These are phyloP conservation scores for Masticophis lateralis DNA, from an alignment of 2,797 vertebrate genomes.

Conservation along the genomic window DNA sequence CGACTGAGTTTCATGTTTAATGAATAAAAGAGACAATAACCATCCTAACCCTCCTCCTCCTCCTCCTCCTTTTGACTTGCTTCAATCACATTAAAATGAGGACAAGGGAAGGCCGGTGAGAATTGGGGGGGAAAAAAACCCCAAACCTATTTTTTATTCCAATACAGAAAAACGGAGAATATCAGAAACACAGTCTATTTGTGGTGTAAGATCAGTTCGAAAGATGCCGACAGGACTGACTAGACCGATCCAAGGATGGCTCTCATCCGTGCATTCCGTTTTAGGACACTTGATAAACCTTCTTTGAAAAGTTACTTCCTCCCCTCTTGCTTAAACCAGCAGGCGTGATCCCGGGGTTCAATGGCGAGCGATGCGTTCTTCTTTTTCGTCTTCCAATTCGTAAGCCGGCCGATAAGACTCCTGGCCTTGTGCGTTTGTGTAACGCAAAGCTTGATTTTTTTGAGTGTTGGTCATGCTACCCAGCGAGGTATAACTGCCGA, in stretches of 20 bases:
- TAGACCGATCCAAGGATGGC: not conserved
- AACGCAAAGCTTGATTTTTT: constrained; percentile 80
- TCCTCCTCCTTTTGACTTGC: not conserved
- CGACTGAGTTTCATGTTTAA: no score
- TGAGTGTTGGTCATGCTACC: constrained; percentile 88
- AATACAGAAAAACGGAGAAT: not conserved
- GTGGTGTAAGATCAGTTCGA: not conserved
- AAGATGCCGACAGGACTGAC: not conserved
- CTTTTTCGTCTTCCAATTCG: constrained; percentile 86
- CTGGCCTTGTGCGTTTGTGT: constrained; percentile 72
- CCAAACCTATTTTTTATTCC: not conserved
- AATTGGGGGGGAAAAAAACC: not conserved
- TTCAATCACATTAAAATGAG: not conserved
- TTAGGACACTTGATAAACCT: not conserved
- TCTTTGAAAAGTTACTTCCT: not conserved
- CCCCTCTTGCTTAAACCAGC: not conserved
- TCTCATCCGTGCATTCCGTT: not conserved
- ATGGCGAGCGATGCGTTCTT: constrained; percentile 81
- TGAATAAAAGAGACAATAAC: no score
- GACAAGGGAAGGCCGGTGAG: not conserved
- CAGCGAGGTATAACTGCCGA: constrained; percentile 88
- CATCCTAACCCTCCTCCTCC: no score
- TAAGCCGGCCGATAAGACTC: constrained; percentile 83
- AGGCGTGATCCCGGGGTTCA: constrained; percentile 12
- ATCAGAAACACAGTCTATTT: not conserved